phyloP scores from a whole-genome alignment of 2,888 invertebrate genomes.

The Miltochrista miniata region DNA sequence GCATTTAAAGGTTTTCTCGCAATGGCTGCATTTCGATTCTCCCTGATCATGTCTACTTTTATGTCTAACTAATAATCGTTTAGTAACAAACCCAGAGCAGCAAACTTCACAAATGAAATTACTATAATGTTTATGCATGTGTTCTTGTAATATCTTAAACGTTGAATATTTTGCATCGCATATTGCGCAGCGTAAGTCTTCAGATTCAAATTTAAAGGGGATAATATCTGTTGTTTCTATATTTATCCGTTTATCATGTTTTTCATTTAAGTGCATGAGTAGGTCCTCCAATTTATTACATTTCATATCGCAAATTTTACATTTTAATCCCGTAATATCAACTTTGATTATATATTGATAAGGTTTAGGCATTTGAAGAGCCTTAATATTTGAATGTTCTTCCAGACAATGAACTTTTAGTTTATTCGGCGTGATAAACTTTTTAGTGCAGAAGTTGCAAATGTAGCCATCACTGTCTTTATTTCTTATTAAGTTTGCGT shows the following conservation, averaged over 20 bases:
- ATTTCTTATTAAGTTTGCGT: conserved; percentile 40
- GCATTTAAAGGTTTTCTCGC: conserved; percentile 62
- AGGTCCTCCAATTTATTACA: conserved; percentile 19
- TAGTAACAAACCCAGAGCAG: conserved; percentile 40
- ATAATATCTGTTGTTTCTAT: conserved; percentile 36
- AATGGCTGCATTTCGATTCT: conserved; percentile 65
- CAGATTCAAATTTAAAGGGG: conserved; percentile 44
- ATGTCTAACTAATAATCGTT: conserved; percentile 28
- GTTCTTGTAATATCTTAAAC: conserved; percentile 43
- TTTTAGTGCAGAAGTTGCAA: conserved; percentile 45
- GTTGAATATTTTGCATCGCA: conserved; percentile 37
- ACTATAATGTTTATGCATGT: conserved; percentile 48
- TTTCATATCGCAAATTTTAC: conserved; percentile 36
- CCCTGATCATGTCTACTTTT: conserved; percentile 39
- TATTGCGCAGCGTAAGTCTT: conserved; percentile 25
- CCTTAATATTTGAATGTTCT: conserved; percentile 35
- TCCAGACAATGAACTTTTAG: conserved; percentile 43
- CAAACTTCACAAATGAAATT: conserved; percentile 45
- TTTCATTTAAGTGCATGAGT: conserved; percentile 19
- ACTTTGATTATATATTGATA: conserved; percentile 41
- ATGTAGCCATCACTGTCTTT: conserved; percentile 36
- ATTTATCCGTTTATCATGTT: conserved; percentile 20
- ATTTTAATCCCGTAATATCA: conserved; percentile 46
- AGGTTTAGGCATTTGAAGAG: conserved; percentile 33
- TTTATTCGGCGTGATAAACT: conserved; percentile 35